Conservation (phyloP, 1,140 invertebrate genomes). For the Lepidurus couesii region DNA sequence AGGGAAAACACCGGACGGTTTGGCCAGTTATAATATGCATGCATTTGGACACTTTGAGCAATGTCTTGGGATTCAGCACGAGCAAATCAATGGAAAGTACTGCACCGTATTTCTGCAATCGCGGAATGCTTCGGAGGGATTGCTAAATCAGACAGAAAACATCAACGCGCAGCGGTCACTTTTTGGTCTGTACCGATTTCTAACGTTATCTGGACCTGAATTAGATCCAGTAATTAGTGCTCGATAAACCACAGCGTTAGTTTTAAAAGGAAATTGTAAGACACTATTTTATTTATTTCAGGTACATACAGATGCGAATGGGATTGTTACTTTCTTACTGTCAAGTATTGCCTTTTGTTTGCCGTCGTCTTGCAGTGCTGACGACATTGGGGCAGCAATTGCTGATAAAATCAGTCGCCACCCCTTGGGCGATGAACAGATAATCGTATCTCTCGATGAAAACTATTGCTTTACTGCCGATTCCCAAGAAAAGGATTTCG, state of each 20-base stretch:
- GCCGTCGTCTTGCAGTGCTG: constrained; percentile 23
- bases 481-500: not conserved
- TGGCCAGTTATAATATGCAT: constrained; percentile 7
- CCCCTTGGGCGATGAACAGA: not conserved
- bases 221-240: not conserved
- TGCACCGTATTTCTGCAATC: constrained; percentile 16
- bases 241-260: too few relatives aligned
- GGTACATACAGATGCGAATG: not conserved
- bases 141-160: not conserved
- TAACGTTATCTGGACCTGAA: not conserved
- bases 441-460: not conserved
- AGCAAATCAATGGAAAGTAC: not conserved
- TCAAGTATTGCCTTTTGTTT: constrained; percentile 11
- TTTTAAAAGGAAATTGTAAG: not conserved
- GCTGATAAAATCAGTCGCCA: constrained; percentile 16
- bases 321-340: not conserved
- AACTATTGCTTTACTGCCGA: constrained; percentile 10
- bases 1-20: constrained; percentile 11
- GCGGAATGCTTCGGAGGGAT: not conserved
- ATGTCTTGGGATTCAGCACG: not conserved
- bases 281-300: not conserved
- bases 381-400: constrained; percentile 4
- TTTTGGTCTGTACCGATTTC: not conserved
- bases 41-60: constrained; percentile 24
- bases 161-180: not conserved